These are phyloP conservation scores for Trichosurus vulpecula DNA, from an alignment of 2,797 vertebrate species.

Conservation along the genomic window DNA sequence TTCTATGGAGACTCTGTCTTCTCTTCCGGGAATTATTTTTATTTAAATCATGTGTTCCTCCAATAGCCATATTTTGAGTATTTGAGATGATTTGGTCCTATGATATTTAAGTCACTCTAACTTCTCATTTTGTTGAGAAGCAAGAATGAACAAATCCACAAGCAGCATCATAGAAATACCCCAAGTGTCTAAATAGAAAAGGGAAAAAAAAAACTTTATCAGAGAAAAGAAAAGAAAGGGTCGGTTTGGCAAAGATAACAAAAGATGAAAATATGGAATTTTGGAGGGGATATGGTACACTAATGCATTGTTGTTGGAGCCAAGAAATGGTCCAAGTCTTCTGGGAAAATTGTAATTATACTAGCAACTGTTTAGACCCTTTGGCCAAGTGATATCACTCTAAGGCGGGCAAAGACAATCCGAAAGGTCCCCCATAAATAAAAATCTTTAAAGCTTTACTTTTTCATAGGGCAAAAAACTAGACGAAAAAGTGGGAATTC, in stretches of 20 bases:
- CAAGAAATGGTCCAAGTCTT: slow-evolving; percentile 45
- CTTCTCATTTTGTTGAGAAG: not conserved
- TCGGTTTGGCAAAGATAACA: slow-evolving; percentile 63
- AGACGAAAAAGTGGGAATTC: not conserved
- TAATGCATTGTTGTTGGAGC: not conserved
- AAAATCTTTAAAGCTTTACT: not conserved
- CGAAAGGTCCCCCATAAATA: not conserved
- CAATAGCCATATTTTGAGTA: not conserved
- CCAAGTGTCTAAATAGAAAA: not conserved
- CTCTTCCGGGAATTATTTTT: not conserved
- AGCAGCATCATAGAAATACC: not conserved
- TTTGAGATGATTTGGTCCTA: not conserved
- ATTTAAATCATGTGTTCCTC: not conserved
- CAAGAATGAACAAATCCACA: not conserved
- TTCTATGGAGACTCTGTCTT: not conserved
- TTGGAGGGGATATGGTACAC: slow-evolving; percentile 25
- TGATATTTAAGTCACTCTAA: not conserved
- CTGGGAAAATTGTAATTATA: not conserved
- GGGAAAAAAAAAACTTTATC: not conserved
- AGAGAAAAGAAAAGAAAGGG: not conserved
- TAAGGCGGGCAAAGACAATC: not conserved
- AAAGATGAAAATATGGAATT: slow-evolving; percentile 51
- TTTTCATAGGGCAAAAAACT: not conserved
- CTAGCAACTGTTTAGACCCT: slow-evolving; percentile 10
- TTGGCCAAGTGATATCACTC: slow-evolving; percentile 62